phyloP scores from a whole-genome alignment of 2,888 invertebrate genomes.

The Anarsia innoxiella region DNA sequence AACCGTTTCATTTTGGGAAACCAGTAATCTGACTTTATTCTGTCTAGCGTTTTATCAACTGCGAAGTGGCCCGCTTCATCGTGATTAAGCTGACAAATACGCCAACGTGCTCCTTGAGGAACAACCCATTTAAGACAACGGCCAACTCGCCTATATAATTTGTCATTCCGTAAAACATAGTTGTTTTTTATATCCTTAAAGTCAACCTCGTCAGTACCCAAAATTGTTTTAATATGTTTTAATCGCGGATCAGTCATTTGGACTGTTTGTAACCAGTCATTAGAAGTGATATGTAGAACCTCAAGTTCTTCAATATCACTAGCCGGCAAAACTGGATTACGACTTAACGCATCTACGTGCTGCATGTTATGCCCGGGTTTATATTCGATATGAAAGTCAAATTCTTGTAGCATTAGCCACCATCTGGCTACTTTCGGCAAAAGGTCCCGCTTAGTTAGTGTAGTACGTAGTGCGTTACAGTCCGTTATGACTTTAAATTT shows the following conservation, averaged over 20 bases:
- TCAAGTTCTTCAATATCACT: not conserved
- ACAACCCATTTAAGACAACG: not conserved
- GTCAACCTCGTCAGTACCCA: not conserved
- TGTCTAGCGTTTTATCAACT: not conserved
- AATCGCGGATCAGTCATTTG: conserved; percentile 8
- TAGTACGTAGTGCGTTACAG: not conserved
- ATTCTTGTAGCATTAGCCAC: conserved; percentile 10
- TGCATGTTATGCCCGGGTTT: not conserved
- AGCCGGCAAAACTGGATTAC: not conserved
- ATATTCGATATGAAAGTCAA: conserved; percentile 13
- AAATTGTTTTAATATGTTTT: conserved; percentile 2
- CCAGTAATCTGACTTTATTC: not conserved
- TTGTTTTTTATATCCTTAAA: conserved; percentile 2
- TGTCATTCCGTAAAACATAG: not conserved
- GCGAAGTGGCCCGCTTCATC: conserved; percentile 1
- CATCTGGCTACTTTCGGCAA: conserved; percentile 1
- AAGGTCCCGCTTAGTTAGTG: conserved; percentile 1
- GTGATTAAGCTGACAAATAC: not conserved
- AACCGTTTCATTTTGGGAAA: conserved; percentile 15
- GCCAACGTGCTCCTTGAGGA: not conserved
- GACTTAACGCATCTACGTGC: not conserved
- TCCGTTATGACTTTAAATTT: conserved; percentile 3
- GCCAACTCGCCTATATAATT: not conserved
- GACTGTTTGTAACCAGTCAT: conserved; percentile 7
- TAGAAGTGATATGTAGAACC: not conserved